phyloP scores from a whole-genome alignment of 2,888 invertebrate species.

The Acrobasis suavella region DNA sequence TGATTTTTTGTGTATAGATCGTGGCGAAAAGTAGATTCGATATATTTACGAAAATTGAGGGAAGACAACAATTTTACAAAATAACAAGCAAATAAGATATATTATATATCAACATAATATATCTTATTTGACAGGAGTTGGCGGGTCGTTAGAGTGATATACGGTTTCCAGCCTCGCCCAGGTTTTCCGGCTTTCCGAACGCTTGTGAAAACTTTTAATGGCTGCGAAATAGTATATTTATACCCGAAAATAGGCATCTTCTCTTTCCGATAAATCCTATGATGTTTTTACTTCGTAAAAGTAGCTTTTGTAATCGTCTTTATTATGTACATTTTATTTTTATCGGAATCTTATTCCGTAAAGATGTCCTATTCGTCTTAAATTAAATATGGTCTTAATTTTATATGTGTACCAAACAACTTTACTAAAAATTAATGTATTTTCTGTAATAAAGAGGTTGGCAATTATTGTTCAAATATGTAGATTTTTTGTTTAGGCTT shows the following conservation, averaged over 20 bases:
- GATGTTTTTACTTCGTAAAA: not conserved
- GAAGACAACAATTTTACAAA: not conserved
- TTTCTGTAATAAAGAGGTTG: too few relatives aligned
- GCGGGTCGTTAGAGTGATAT: constrained; percentile 21
- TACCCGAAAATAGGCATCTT: not conserved
- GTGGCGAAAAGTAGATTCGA: not conserved
- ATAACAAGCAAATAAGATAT: constrained; percentile 2
- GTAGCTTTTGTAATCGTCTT: not conserved
- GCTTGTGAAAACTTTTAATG: constrained; percentile 5
- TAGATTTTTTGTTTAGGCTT: too few relatives aligned
- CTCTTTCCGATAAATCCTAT: not conserved
- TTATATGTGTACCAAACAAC: too few relatives aligned
- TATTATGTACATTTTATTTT: too few relatives aligned
- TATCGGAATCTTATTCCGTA: too few relatives aligned
- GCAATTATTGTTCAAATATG: too few relatives aligned
- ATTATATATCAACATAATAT: not conserved
- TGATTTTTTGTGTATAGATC: too few relatives aligned
- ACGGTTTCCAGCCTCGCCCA: constrained; percentile 1
- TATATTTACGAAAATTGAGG: not conserved
- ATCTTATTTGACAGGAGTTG: constrained; percentile 21
- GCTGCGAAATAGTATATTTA: not conserved
- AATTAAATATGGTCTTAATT: too few relatives aligned
- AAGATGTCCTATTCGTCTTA: too few relatives aligned
- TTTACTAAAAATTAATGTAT: too few relatives aligned
- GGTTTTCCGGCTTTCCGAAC: constrained; percentile 1